Evolutionary conservation across 2,888 invertebrate genomes (phyloP).

Genomic region (Hydraecia micacea): DNA sequence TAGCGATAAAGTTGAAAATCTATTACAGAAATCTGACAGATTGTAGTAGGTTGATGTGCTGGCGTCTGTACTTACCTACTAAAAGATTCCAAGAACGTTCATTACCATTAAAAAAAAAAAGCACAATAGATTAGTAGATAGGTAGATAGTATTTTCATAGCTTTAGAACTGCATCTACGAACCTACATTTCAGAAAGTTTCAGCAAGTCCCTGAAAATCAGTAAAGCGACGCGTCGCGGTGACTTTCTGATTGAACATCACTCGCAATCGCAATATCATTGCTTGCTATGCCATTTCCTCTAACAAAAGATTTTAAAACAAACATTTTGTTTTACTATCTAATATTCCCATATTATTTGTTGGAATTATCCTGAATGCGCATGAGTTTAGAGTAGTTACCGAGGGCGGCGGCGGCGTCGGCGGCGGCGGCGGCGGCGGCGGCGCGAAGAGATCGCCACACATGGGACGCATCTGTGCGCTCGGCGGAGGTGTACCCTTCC

Average conservation of each 20-base stretch:
- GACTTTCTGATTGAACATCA: neutral
- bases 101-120: neutral
- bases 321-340: too few species aligned
- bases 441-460: conserved; percentile 85
- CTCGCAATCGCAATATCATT: neutral
- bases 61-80: too few species aligned
- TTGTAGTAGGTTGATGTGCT: too few species aligned
- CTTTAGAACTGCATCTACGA: neutral
- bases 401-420: conserved; percentile 71
- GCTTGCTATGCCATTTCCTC: neutral
- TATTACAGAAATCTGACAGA: too few species aligned
- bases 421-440: conserved; percentile 74
- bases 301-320: conserved; percentile 13
- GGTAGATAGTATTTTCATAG: too few species aligned
- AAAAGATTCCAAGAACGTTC: neutral
- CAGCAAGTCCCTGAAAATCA: neutral
- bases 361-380: conserved; percentile 61
- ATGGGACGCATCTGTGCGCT: conserved; percentile 88
- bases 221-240: neutral
- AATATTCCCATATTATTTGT: conserved; percentile 26
- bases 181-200: neutral
- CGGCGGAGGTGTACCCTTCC: conserved; percentile 85
- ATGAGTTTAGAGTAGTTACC: conserved; percentile 57
- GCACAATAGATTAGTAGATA: too few species aligned
- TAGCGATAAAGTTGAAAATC: too few species aligned